phyloP scores from a whole-genome alignment of 2,797 vertebrate genomes.

The Gambusia yucatana region DNA sequence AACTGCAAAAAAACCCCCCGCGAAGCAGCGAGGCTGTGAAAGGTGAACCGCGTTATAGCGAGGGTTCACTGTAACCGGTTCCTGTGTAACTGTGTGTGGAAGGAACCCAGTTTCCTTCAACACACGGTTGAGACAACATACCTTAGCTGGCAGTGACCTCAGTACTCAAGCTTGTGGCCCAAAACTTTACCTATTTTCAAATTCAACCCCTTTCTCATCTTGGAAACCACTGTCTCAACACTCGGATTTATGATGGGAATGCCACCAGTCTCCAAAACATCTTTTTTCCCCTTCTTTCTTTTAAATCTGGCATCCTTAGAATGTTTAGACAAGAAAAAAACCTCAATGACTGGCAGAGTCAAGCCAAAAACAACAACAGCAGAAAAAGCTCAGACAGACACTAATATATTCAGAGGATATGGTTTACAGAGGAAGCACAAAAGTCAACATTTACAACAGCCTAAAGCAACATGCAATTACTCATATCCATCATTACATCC shows the following conservation, averaged over 20 bases:
- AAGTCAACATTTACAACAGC: constrained; percentile 26
- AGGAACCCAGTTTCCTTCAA: constrained; percentile 8
- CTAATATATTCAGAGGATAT: constrained; percentile 4
- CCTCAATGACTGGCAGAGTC: constrained; percentile 13
- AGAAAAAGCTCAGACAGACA: constrained; percentile 21
- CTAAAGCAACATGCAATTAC: constrained; percentile 40
- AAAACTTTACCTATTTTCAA: constrained; percentile 18
- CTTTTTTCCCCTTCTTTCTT: constrained; percentile 5
- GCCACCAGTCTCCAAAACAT: constrained; percentile 10
- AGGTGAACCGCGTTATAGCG: too few relatives aligned
- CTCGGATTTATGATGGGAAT: not conserved
- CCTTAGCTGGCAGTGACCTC: constrained; percentile 20
- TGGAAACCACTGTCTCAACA: not conserved
- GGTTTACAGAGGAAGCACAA: constrained; percentile 17
- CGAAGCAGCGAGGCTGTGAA: too few relatives aligned
- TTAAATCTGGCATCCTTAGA: constrained; percentile 4
- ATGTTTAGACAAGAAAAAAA: constrained; percentile 19
- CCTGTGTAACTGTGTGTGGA: not conserved
- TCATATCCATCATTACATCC: constrained; percentile 32
- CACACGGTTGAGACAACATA: constrained; percentile 65
- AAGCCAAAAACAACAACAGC: constrained; percentile 22
- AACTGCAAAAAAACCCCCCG: too few relatives aligned
- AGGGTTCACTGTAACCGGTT: not conserved
- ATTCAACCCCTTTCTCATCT: constrained; percentile 2
- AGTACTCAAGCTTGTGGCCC: constrained; percentile 3